Conservation (phyloP, 2,888 invertebrate genomes). For the Ceratothoa steindachneri region DNA sequence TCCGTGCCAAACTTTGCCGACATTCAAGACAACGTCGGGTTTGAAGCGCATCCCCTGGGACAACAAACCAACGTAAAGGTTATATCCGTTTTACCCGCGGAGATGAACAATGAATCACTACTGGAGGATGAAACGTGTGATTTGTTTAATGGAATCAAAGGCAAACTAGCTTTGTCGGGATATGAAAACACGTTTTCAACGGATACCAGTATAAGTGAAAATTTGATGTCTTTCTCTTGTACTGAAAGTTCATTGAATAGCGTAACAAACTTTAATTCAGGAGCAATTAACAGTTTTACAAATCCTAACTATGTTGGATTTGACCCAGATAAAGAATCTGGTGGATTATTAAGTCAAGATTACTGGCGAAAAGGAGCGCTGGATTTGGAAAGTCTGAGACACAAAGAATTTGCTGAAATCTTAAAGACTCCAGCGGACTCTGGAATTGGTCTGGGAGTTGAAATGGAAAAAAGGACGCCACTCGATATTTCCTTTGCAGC, state of each 20-base stretch:
- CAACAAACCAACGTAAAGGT: constrained; percentile 31
- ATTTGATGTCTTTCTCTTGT: constrained; percentile 47
- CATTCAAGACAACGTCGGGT: constrained; percentile 14
- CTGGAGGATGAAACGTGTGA: constrained; percentile 41
- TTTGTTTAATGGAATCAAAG: constrained; percentile 33
- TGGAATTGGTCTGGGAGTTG: constrained; percentile 42
- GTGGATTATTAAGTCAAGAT: constrained; percentile 39
- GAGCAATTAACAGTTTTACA: constrained; percentile 37
- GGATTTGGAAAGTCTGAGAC: constrained; percentile 47
- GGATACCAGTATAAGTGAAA: constrained; percentile 46
- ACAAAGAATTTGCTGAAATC: constrained; percentile 54
- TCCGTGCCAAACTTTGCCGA: constrained; percentile 48
- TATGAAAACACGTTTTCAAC: constrained; percentile 33
- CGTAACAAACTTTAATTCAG: constrained; percentile 29
- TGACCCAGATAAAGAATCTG: constrained; percentile 24
- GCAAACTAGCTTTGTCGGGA: constrained; percentile 37
- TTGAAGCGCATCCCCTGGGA: neutral
- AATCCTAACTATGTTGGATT: constrained; percentile 45
- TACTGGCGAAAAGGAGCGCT: constrained; percentile 45
- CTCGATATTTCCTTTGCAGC: constrained; percentile 31
- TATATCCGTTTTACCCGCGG: constrained; percentile 36
- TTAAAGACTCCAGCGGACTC: constrained; percentile 62
- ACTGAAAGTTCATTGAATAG: constrained; percentile 42
- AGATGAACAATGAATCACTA: constrained; percentile 19
- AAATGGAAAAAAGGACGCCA: constrained; percentile 43